These are phyloP conservation scores for Catotricha subobsoleta DNA, from an alignment of 2,888 invertebrate genomes.

Conservation along the genomic window DNA sequence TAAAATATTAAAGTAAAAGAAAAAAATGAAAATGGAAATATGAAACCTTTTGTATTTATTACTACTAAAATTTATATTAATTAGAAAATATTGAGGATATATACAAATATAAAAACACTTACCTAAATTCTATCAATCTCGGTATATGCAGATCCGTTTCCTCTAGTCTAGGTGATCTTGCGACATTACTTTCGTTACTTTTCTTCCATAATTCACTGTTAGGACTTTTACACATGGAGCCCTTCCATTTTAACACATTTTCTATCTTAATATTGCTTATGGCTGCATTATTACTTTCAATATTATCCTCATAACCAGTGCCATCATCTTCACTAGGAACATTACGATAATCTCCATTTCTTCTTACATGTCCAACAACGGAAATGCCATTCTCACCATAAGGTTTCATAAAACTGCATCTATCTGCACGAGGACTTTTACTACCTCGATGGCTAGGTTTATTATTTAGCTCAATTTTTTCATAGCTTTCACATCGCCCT, in stretches of 20 bases:
- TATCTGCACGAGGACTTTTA: slow-evolving; percentile 20
- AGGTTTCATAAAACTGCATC: slow-evolving; percentile 11
- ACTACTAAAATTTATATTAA: slow-evolving; percentile 3
- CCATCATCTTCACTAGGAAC: slow-evolving; percentile 47
- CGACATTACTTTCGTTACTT: slow-evolving; percentile 9
- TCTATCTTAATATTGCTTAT: slow-evolving; percentile 8
- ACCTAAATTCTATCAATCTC: slow-evolving; percentile 42
- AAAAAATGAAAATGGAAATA: neutral
- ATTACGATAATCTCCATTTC: slow-evolving; percentile 53
- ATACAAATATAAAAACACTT: slow-evolving; percentile 15
- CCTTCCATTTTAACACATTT: slow-evolving; percentile 24
- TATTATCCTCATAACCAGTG: slow-evolving; percentile 40
- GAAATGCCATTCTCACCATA: slow-evolving; percentile 20
- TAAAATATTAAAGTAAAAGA: neutral
- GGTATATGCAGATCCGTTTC: slow-evolving; percentile 50
- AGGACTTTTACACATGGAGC: slow-evolving; percentile 17
- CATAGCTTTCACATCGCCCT: slow-evolving; percentile 46
- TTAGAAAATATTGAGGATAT: neutral
- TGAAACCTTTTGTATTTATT: neutral
- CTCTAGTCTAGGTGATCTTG: slow-evolving; percentile 7
- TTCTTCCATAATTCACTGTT: slow-evolving; percentile 11
- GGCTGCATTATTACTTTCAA: slow-evolving; percentile 23
- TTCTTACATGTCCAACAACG: slow-evolving; percentile 30
- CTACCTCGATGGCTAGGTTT: slow-evolving; percentile 23
- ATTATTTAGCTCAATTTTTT: slow-evolving; percentile 60